Conservation (phyloP, 2,888 invertebrate genomes). For the Bugula neritina region DNA sequence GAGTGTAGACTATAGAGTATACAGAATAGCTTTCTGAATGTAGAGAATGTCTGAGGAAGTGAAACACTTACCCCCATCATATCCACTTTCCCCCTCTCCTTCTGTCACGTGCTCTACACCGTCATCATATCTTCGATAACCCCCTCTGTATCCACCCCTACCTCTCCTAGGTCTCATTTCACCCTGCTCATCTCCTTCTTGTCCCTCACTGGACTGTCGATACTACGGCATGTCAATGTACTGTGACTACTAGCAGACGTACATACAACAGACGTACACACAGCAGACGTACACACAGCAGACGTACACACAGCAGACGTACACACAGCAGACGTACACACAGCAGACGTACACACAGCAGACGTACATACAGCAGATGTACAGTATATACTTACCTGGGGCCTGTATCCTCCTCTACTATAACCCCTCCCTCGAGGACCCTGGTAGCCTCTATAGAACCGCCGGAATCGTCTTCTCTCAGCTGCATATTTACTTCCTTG, state of each 20-base stretch:
- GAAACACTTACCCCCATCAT: neutral
- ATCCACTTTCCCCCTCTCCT: neutral
- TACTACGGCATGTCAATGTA: neutral
- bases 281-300: too few species aligned
- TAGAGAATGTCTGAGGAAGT: too few species aligned
- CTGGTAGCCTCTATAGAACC: conserved; percentile 31
- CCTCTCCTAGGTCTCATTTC: neutral
- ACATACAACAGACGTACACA: too few species aligned
- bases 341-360: too few species aligned
- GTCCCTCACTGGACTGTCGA: conserved; percentile 23
- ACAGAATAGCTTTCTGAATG: too few species aligned
- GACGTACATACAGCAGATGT: too few species aligned
- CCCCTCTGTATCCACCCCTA: conserved; percentile 5
- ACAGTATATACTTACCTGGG: neutral
- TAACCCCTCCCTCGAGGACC: conserved; percentile 31
- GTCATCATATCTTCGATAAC: neutral
- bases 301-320: too few species aligned
- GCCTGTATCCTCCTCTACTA: conserved; percentile 26
- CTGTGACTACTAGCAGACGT: too few species aligned
- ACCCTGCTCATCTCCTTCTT: conserved; percentile 23
- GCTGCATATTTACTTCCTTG: conserved; percentile 90
- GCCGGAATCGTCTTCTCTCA: conserved; percentile 37
- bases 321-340: too few species aligned
- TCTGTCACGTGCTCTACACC: neutral
- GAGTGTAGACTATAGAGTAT: too few species aligned